These are phyloP conservation scores for Thryonomys swinderianus DNA, from an alignment of 2,113 vertebrate genomes.

Conservation along the genomic window DNA sequence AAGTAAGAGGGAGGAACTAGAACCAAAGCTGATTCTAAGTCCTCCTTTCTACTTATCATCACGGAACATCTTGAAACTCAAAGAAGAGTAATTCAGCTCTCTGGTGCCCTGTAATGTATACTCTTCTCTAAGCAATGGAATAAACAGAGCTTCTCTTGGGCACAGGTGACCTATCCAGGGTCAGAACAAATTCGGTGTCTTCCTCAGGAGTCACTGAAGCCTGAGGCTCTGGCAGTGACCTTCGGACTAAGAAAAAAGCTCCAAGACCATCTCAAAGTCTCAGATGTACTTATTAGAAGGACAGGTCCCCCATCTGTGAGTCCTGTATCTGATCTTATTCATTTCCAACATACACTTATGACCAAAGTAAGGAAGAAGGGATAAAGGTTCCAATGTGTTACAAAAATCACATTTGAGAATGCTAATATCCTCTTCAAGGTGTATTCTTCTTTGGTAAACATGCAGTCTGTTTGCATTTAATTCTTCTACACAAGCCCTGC, in stretches of 20 bases:
- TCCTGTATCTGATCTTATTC: not conserved
- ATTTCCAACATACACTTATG: slow-evolving; percentile 45
- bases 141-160: not conserved
- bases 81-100: not conserved
- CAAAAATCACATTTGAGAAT: slow-evolving; percentile 68
- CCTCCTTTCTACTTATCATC: not conserved
- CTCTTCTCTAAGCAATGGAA: not conserved
- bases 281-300: not conserved
- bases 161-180: not conserved
- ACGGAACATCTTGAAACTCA: not conserved
- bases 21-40: not conserved
- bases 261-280: not conserved
- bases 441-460: slow-evolving; percentile 76
- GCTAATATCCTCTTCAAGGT: slow-evolving; percentile 72
- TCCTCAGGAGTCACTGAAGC: not conserved
- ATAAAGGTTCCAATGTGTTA: slow-evolving; percentile 42
- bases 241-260: not conserved
- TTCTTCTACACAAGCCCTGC: slow-evolving; percentile 70
- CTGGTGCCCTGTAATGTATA: not conserved
- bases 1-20: not conserved
- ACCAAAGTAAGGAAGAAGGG: slow-evolving; percentile 8
- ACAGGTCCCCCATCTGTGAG: not conserved
- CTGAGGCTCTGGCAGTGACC: not conserved
- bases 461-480: slow-evolving; percentile 79
- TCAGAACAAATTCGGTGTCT: not conserved